Conservation (phyloP, 2,888 invertebrate species). For the Lasioglossum figueresi region DNA sequence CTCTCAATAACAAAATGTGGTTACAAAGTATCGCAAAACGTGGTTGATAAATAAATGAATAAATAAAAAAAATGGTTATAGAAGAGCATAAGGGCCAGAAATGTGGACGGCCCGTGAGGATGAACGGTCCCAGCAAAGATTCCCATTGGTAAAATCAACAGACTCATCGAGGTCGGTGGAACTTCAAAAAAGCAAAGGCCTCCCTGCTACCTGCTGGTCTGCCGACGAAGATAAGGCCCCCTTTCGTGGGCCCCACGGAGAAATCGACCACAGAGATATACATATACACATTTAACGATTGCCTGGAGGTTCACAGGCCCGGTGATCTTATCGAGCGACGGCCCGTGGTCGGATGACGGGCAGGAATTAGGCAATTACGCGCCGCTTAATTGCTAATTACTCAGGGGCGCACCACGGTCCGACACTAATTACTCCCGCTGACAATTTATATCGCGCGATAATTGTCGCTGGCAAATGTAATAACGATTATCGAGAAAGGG, state of each 20-base stretch:
- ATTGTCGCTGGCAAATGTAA: constrained; percentile 44
- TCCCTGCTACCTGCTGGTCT: constrained; percentile 66
- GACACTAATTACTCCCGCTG: constrained; percentile 68
- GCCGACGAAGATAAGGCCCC: constrained; percentile 54
- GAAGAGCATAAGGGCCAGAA: not conserved
- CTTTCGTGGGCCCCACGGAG: constrained; percentile 39
- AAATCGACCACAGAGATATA: constrained; percentile 55
- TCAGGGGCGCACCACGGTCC: constrained; percentile 53
- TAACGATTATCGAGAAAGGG: not conserved
- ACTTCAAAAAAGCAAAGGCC: constrained; percentile 48
- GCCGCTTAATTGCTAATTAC: constrained; percentile 69
- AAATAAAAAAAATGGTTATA: not conserved
- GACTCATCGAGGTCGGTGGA: constrained; percentile 38
- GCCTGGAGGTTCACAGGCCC: constrained; percentile 47
- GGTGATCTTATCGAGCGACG: constrained; percentile 70
- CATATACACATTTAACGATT: constrained; percentile 57
- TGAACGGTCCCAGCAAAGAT: constrained; percentile 2
- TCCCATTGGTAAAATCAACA: constrained; percentile 31
- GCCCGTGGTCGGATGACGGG: constrained; percentile 69
- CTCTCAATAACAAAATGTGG: not conserved
- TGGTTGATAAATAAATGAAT: no score
- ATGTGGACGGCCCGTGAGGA: not conserved
- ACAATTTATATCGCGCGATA: constrained; percentile 65
- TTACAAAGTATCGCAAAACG: not conserved
- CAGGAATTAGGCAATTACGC: constrained; percentile 76